These are phyloP conservation scores for human (Homo sapiens) DNA, from an alignment of 2,113 vertebrate genomes.

Conservation along the genomic window DNA sequence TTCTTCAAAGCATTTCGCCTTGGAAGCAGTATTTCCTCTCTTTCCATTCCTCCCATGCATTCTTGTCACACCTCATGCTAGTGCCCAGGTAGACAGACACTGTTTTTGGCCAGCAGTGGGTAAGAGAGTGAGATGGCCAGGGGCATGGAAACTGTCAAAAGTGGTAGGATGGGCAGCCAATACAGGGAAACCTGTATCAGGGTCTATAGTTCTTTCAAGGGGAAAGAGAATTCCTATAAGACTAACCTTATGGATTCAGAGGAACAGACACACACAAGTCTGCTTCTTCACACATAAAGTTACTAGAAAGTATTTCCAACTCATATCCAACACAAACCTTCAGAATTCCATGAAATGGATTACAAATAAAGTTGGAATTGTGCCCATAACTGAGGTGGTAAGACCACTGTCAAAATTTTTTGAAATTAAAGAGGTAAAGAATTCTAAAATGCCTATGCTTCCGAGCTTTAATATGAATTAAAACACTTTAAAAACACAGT, in stretches of 20 bases:
- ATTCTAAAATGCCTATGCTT: neutral
- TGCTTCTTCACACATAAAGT: neutral
- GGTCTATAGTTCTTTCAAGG: neutral
- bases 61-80: neutral
- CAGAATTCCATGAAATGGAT: neutral
- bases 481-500: conserved; percentile 36
- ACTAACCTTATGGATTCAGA: neutral
- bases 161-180: neutral
- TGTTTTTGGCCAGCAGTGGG: neutral
- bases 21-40: neutral
- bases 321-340: neutral
- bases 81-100: neutral
- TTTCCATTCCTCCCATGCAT: neutral
- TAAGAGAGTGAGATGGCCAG: neutral
- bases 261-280: neutral
- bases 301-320: neutral
- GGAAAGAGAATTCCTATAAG: neutral
- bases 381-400: neutral
- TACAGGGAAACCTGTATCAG: neutral
- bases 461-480: conserved; percentile 16
- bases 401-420: neutral
- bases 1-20: neutral
- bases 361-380: conserved; percentile 1
- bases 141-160: neutral
- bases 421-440: conserved; percentile 1